phyloP scores from a whole-genome alignment of 1,140 invertebrate genomes.

The Lasioglossum baleicum region DNA sequence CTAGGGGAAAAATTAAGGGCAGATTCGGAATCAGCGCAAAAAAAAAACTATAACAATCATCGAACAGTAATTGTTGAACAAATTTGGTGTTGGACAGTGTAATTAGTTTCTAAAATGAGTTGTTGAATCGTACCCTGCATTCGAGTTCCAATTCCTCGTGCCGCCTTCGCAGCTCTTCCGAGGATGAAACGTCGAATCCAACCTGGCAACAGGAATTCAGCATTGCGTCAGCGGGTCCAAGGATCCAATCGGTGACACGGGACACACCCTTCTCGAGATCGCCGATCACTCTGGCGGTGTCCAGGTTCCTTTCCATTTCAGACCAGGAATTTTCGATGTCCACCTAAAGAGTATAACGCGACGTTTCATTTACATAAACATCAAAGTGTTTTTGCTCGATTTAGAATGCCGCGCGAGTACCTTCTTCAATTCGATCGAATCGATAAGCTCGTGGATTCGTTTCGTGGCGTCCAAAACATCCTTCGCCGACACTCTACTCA shows the following conservation, averaged over 20 bases:
- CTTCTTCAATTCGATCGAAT: constrained; percentile 82
- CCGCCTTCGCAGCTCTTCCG: constrained; percentile 85
- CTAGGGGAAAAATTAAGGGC: too few relatives aligned
- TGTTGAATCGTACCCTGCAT: constrained; percentile 83
- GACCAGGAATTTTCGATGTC: constrained; percentile 83
- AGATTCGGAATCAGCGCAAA: too few relatives aligned
- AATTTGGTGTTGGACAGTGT: too few relatives aligned
- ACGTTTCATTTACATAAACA: neutral
- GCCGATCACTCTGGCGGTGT: constrained; percentile 82
- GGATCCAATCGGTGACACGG: constrained; percentile 88
- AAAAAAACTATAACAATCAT: too few relatives aligned
- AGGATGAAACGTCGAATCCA: constrained; percentile 86
- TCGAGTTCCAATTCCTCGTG: constrained; percentile 89
- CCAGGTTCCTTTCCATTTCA: constrained; percentile 82
- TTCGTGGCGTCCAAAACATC: constrained; percentile 83
- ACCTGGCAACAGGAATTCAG: constrained; percentile 86
- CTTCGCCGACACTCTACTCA: constrained; percentile 79
- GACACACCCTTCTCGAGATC: constrained; percentile 83
- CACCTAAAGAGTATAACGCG: constrained; percentile 56
- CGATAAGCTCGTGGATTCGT: constrained; percentile 81
- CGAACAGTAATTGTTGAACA: too few relatives aligned
- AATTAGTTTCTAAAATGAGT: too few relatives aligned
- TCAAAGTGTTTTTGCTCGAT: neutral
- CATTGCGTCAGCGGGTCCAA: constrained; percentile 87
- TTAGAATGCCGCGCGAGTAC: constrained; percentile 55